Evolutionary conservation across 2,888 invertebrate genomes (phyloP).

Genomic region (Drosophila antonietae): DNA sequence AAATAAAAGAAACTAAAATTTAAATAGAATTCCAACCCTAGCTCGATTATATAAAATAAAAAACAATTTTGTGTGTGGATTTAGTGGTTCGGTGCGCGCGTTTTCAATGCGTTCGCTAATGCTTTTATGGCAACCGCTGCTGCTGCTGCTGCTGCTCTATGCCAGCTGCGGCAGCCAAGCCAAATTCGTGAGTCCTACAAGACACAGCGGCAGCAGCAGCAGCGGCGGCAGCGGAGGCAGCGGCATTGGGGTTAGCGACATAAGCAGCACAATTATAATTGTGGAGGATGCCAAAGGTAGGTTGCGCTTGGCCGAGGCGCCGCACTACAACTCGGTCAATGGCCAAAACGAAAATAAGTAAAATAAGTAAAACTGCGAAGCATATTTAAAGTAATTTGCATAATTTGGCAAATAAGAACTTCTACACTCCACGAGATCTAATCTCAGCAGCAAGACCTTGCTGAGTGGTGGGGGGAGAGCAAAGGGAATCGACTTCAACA

Average conservation of each 20-base stretch:
- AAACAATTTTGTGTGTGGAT: conserved; percentile 15
- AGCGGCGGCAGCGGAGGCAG: conserved; percentile 27
- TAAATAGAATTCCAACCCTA: conserved; percentile 23
- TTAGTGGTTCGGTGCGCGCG: conserved; percentile 46
- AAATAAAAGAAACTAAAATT: not conserved
- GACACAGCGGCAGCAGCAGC: conserved; percentile 49
- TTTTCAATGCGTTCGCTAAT: conserved; percentile 50
- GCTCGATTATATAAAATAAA: conserved; percentile 33
- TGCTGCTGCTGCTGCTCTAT: conserved; percentile 31
- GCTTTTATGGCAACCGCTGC: not conserved
- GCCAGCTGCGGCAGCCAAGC: conserved; percentile 36
- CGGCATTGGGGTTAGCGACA: conserved; percentile 47
- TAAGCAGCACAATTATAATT: conserved; percentile 84
- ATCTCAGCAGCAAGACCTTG: conserved; percentile 41
- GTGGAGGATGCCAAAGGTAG: conserved; percentile 85
- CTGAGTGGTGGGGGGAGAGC: not conserved
- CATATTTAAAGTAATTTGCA: conserved; percentile 75
- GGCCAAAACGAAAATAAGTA: conserved; percentile 25
- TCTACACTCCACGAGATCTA: conserved; percentile 25
- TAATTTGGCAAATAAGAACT: conserved; percentile 61
- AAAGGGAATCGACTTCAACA: conserved; percentile 45
- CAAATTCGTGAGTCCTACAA: conserved; percentile 71
- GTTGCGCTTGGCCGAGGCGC: conserved; percentile 7
- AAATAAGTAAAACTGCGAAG: conserved; percentile 26
- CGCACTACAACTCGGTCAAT: conserved; percentile 62